Conservation (phyloP, 1,140 invertebrate species). For the Octopus sinensis region DNA sequence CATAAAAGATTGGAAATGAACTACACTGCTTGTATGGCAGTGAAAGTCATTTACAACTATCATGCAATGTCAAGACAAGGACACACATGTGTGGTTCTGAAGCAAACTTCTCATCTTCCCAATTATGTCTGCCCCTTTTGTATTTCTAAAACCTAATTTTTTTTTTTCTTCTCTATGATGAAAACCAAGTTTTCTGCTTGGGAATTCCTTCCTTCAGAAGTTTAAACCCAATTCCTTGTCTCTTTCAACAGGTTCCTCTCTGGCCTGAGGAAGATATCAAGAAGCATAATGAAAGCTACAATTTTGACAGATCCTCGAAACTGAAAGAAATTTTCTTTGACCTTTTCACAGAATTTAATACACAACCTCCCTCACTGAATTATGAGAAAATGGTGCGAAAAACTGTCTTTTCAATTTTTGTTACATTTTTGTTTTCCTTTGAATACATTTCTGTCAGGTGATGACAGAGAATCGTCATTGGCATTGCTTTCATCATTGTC, state of each 20-base stretch:
- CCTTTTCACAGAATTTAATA: conserved; percentile 50
- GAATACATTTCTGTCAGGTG: background rate
- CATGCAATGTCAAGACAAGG: background rate
- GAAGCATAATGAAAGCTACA: conserved; percentile 9
- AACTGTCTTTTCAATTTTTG: background rate
- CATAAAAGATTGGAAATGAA: no score
- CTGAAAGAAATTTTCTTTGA: conserved; percentile 51
- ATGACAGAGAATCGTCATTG: background rate
- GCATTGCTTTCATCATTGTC: background rate
- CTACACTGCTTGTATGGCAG: no score
- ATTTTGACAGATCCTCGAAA: conserved; percentile 38
- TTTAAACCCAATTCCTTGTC: background rate
- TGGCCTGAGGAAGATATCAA: conserved; percentile 43
- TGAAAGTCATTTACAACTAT: background rate
- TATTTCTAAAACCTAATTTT: no score
- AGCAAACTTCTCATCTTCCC: background rate
- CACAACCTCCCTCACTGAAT: conserved; percentile 41
- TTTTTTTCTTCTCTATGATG: background rate
- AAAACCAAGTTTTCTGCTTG: background rate
- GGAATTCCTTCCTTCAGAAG: background rate
- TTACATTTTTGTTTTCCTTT: background rate
- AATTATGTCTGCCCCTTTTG: no score
- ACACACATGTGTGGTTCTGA: background rate
- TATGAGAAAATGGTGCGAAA: conserved; percentile 50
- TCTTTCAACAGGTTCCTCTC: conserved; percentile 41